Evolutionary conservation across 2,888 invertebrate genomes (phyloP).

Genomic region (Ectropis crepuscularia): DNA sequence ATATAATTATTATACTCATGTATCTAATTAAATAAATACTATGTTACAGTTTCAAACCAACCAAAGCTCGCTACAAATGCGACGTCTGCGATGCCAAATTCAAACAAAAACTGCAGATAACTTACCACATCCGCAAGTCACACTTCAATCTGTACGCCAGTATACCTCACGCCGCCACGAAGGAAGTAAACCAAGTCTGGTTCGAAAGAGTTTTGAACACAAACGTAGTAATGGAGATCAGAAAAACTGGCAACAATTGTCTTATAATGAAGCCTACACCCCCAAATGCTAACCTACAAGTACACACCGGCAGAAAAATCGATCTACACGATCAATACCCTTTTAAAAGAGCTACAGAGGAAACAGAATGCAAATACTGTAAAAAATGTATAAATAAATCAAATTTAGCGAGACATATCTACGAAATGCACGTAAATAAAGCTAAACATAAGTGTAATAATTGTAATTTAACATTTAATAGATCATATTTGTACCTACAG

Average conservation of each 20-base stretch:
- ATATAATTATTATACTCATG: no score
- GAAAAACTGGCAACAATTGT: conserved; percentile 53
- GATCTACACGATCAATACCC: conserved; percentile 45
- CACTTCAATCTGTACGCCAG: conserved; percentile 60
- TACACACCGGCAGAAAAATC: conserved; percentile 38
- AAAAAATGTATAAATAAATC: conserved; percentile 17
- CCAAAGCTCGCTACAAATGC: conserved; percentile 42
- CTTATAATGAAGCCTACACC: conserved; percentile 54
- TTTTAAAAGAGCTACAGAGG: background rate
- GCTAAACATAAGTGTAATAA: conserved; percentile 44
- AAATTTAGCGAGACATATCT: conserved; percentile 41
- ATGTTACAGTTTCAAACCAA: background rate
- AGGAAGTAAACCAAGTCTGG: conserved; percentile 65
- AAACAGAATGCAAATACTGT: conserved; percentile 37
- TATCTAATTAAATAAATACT: background rate
- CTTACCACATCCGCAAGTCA: conserved; percentile 55
- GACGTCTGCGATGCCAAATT: conserved; percentile 51
- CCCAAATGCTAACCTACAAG: conserved; percentile 43
- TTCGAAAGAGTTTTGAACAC: conserved; percentile 62
- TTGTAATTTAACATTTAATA: conserved; percentile 42
- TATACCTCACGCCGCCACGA: conserved; percentile 47
- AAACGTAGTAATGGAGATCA: conserved; percentile 57
- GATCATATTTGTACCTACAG: conserved; percentile 40
- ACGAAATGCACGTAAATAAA: conserved; percentile 39
- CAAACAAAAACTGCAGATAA: conserved; percentile 39